Evolutionary conservation across 2,888 invertebrate species (phyloP).

Genomic region (Campoplex capitator): DNA sequence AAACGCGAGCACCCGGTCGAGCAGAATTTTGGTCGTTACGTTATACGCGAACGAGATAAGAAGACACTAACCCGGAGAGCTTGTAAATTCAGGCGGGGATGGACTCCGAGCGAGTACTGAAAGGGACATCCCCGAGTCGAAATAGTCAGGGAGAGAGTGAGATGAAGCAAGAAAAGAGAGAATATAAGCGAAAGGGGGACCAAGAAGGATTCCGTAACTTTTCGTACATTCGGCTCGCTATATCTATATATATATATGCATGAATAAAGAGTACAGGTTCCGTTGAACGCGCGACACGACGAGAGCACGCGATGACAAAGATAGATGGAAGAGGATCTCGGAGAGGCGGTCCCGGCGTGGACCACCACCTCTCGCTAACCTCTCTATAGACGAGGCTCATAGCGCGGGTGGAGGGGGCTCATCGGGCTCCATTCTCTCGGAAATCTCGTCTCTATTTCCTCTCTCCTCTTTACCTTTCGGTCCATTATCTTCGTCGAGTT

Average conservation of each 20-base stretch:
- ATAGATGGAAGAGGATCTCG: conserved; percentile 77
- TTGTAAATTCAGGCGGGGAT: conserved; percentile 50
- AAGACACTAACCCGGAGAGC: conserved; percentile 37
- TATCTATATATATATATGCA: background rate
- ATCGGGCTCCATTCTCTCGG: conserved; percentile 66
- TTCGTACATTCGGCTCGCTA: background rate
- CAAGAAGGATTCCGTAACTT: conserved; percentile 36
- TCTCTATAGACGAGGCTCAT: conserved; percentile 54
- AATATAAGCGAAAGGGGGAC: conserved; percentile 14
- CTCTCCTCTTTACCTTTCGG: conserved; percentile 20
- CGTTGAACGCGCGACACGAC: conserved; percentile 28
- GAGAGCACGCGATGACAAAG: conserved; percentile 56
- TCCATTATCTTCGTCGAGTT: conserved; percentile 5
- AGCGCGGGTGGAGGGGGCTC: conserved; percentile 77
- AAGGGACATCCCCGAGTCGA: conserved; percentile 48
- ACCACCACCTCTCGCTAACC: conserved; percentile 77
- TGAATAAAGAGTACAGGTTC: background rate
- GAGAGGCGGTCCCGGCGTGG: conserved; percentile 81
- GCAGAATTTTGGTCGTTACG: background rate
- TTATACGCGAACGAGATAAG: background rate
- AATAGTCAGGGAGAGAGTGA: conserved; percentile 39
- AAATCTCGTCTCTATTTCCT: conserved; percentile 32
- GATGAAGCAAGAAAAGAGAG: conserved; percentile 44
- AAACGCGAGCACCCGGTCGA: background rate
- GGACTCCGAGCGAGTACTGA: conserved; percentile 60